Conservation (phyloP, 2,797 vertebrate species). For the Taeniopygia guttata region DNA sequence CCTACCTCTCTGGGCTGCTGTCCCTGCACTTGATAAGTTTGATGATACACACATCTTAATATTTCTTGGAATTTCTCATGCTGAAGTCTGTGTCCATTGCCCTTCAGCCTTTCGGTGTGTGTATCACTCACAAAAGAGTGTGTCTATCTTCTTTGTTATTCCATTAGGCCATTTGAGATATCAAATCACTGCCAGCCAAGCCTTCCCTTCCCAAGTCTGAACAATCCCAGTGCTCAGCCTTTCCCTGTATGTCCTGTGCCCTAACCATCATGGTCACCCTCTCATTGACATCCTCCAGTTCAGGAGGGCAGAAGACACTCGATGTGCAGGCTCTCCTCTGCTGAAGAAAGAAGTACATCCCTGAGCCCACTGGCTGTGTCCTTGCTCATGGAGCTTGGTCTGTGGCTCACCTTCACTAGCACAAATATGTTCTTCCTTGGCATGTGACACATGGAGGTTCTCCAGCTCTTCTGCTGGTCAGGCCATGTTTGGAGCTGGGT, state of each 20-base stretch:
- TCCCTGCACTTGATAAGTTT: not conserved
- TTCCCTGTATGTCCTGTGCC: not conserved
- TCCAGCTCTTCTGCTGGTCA: not conserved
- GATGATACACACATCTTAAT: not conserved
- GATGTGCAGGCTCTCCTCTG: not conserved
- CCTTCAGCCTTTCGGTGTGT: not conserved
- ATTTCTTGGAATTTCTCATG: not conserved
- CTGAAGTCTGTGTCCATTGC: not conserved
- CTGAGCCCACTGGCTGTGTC: not conserved
- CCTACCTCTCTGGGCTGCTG: not conserved
- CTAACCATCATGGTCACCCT: not conserved
- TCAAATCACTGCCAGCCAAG: accelerated
- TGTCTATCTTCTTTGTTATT: not conserved
- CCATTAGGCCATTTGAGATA: not conserved
- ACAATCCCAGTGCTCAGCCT: not conserved
- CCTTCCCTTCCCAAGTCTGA: not conserved
- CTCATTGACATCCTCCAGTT: not conserved
- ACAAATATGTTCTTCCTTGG: not conserved
- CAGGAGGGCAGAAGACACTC: not conserved
- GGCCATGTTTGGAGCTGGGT: not conserved
- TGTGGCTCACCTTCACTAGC: not conserved
- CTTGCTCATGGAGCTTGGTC: accelerated
- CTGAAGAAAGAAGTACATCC: not conserved
- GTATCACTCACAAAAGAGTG: not conserved
- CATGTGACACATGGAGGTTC: not conserved